Conservation (phyloP, 2,888 invertebrate species). For the Tortricodes alternella region DNA sequence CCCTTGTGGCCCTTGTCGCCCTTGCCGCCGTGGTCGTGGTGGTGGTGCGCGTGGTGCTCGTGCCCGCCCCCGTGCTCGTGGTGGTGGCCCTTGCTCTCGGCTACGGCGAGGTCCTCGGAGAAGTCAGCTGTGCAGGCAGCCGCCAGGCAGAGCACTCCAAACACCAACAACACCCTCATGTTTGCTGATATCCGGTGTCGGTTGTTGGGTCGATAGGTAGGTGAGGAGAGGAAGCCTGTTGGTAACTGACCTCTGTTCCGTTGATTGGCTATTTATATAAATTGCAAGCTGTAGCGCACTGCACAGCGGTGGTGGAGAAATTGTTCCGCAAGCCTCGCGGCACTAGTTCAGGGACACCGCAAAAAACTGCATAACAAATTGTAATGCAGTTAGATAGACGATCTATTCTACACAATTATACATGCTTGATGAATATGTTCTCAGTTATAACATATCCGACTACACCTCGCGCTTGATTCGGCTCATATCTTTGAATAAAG, state of each 20-base stretch:
- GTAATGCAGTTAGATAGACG: constrained; percentile 16
- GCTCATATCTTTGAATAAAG: neutral
- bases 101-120: constrained; percentile 69
- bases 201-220: constrained; percentile 26
- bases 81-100: constrained; percentile 76
- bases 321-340: constrained; percentile 71
- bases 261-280: constrained; percentile 71
- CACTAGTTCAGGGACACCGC: constrained; percentile 70
- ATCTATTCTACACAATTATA: neutral
- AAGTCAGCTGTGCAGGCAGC: constrained; percentile 59
- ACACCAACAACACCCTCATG: constrained; percentile 65
- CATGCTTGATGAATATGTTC: too few relatives aligned
- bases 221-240: constrained; percentile 65
- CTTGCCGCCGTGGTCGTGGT: constrained; percentile 87
- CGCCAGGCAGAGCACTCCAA: constrained; percentile 64
- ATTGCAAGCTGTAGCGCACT: constrained; percentile 54
- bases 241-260: constrained; percentile 66
- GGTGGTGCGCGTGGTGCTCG: constrained; percentile 85
- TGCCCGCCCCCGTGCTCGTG: constrained; percentile 86
- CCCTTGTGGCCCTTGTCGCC: constrained; percentile 90
- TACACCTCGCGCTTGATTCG: neutral
- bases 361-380: constrained; percentile 40
- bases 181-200: constrained; percentile 35
- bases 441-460: neutral
- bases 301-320: constrained; percentile 63